phyloP scores from a whole-genome alignment of 2,888 invertebrate species.

The Macrophya annulata region DNA sequence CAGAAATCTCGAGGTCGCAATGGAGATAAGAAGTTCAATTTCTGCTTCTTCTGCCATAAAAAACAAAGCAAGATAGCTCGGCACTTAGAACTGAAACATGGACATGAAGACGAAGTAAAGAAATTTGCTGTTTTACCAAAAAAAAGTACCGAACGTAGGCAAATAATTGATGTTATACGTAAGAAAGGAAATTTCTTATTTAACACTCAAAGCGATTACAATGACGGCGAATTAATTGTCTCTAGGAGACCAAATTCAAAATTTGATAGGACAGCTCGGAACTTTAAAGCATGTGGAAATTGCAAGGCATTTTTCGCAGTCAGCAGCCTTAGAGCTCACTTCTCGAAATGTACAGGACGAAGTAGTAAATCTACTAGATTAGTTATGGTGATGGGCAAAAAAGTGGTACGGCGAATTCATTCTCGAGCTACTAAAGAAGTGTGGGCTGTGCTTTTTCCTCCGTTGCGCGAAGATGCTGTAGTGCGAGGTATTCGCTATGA shows the following conservation, averaged over 20 bases:
- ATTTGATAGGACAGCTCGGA: constrained; percentile 54
- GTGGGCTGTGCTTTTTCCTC: constrained; percentile 60
- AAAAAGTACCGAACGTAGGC: constrained; percentile 47
- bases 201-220: constrained; percentile 61
- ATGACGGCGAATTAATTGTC: constrained; percentile 63
- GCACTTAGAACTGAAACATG: constrained; percentile 55
- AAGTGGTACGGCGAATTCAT: constrained; percentile 58
- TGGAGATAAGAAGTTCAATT: constrained; percentile 55
- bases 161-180: constrained; percentile 59
- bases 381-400: constrained; percentile 51
- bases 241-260: constrained; percentile 59
- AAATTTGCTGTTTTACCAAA: constrained; percentile 56
- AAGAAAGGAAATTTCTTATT: constrained; percentile 63
- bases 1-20: constrained; percentile 53
- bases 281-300: constrained; percentile 60
- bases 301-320: constrained; percentile 63
- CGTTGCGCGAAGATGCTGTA: constrained; percentile 63
- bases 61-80: constrained; percentile 58
- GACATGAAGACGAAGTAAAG: constrained; percentile 55
- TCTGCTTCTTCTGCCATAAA: constrained; percentile 58
- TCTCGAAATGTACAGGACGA: constrained; percentile 47
- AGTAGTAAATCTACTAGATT: constrained; percentile 32
- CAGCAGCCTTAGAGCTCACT: constrained; percentile 61
- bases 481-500: constrained; percentile 62
- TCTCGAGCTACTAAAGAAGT: constrained; percentile 58